phyloP scores from a whole-genome alignment of 2,797 vertebrate genomes.

The Garrulus glandarius region DNA sequence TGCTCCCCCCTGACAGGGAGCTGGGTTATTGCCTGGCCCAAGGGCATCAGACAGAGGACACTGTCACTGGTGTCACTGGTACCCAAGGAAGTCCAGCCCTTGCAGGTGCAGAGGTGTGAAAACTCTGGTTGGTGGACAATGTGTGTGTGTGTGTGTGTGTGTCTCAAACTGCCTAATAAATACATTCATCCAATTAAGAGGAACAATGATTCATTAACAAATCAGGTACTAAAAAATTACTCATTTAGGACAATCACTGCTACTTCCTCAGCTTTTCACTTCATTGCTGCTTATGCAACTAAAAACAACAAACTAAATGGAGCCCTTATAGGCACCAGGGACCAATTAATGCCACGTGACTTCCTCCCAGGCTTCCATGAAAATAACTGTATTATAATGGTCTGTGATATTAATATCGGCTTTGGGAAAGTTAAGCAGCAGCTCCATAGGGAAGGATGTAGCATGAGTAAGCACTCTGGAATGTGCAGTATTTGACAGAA shows the following conservation, averaged over 20 bases:
- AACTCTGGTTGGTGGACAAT: neutral
- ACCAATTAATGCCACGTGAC: conserved; percentile 97
- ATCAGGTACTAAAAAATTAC: conserved; percentile 79
- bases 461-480: conserved; percentile 88
- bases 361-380: conserved; percentile 96
- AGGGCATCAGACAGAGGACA: neutral
- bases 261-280: conserved; percentile 95
- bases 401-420: conserved; percentile 98
- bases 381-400: conserved; percentile 99
- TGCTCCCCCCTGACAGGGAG: neutral
- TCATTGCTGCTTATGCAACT: conserved; percentile 91
- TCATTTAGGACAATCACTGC: conserved; percentile 83
- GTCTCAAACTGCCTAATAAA: conserved; percentile 64
- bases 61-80: no score
- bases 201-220: conserved; percentile 85
- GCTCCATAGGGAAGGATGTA: conserved; percentile 85
- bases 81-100: neutral
- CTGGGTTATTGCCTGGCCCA: neutral
- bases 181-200: conserved; percentile 78
- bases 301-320: conserved; percentile 94
- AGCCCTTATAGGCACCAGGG: conserved; percentile 84
- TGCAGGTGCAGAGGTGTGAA: neutral
- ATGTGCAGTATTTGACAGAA: conserved; percentile 85
- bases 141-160: neutral
- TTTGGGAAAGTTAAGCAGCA: conserved; percentile 91